Base-by-base conservation (phyloP, 2,888 invertebrate genomes). In the Julus scanicus region DNA sequence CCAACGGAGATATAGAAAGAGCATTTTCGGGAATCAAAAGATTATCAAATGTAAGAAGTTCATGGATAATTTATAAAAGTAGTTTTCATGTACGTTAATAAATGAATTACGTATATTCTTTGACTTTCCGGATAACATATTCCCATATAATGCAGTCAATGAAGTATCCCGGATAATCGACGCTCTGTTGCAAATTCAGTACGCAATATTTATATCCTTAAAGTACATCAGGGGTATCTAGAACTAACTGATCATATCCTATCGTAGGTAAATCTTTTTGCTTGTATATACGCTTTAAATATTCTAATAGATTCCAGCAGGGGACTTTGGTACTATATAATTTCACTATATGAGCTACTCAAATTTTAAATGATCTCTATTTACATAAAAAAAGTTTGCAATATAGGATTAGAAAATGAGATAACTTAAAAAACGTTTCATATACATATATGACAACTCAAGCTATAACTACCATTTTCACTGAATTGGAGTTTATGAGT, bases 401-500 rank as follows among this genome's bases (percentile, higher is more conserved):
- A 53, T 53, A 17, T 53, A 53, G 15, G 53, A 53, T 53, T 17
- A 53, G 53, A 4, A 53, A 53, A 53, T 53, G 53, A 53, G 53
- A 53, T 53, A 53, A 53, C 53, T 17, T 15, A 53, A 13, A 53
- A 53, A 53, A 13, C 4, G 17, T 53, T 53, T 17, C 15, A 53
- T 53, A 53, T 53, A 15, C 15, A 53, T 53, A 17, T 53, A 15
- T 15, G 4, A 53, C 53, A 53, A 13, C 15, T 17, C 53, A 11
- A 17, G 29, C 29, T 15, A 17, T 53, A 53, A 53, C 15, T 53
- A 5, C 15, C 53, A 53, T n/a, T 20, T 20, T 63, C 6, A 63
- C 63, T 63, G 9, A 63, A 63, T 63, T 63, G 63, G n/a, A 63
- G n/a, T 63, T 63, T 63, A 63, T 20, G 63, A n/a, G n/a, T 63